These are phyloP conservation scores for Alligator sinensis DNA, from an alignment of 2,113 vertebrate species.

Conservation along the genomic window DNA sequence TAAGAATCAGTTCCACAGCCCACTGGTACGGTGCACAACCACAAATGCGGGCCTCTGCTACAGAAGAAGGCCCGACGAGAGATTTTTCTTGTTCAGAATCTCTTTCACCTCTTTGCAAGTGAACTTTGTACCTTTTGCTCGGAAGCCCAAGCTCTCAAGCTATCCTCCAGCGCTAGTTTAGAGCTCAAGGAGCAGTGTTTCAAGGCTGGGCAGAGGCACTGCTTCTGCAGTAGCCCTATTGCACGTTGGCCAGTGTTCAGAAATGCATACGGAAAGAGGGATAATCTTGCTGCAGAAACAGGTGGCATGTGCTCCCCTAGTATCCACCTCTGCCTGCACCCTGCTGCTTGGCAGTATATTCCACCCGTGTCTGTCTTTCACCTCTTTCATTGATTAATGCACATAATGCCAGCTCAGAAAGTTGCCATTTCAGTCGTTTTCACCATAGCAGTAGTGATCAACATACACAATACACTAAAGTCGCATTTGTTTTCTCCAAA, in stretches of 20 bases:
- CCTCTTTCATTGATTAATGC: neutral
- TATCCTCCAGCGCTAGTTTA: neutral
- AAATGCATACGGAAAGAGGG: neutral
- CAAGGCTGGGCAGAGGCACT: neutral
- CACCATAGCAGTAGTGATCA: neutral
- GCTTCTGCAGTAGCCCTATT: neutral
- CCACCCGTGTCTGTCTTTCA: neutral
- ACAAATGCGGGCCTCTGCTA: no score
- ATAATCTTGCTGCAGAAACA: neutral
- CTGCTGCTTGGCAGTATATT: neutral
- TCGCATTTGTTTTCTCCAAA: constrained; percentile 31
- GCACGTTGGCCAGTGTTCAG: neutral
- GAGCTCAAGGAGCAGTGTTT: neutral
- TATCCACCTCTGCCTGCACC: neutral
- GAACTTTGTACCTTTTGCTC: neutral
- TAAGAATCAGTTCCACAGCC: neutral
- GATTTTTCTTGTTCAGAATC: no score
- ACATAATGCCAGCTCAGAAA: neutral
- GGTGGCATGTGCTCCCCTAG: neutral
- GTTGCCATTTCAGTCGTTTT: neutral
- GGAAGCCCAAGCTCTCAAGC: neutral
- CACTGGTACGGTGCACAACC: neutral
- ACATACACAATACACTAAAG: neutral
- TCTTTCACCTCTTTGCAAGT: neutral
- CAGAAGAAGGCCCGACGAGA: neutral